Percentiles rank a stretch among this genome's conserved stretches.
Evolutionary conservation across 2,888 invertebrate genomes (phyloP).

Genomic region (Ganaspis brasiliensis): DNA sequence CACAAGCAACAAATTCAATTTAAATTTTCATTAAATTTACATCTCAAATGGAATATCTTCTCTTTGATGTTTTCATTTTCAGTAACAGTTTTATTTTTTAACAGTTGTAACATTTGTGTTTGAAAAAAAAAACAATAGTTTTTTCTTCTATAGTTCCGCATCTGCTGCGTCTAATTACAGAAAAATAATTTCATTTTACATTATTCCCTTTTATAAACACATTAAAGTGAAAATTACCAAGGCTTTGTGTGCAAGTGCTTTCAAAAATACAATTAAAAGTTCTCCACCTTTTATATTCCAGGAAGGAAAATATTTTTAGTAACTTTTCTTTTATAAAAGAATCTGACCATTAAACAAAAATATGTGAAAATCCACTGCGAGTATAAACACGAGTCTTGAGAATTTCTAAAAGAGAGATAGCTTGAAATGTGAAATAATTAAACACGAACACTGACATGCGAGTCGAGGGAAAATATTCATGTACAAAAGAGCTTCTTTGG

Average conservation of each 20-base stretch:
- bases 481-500: constrained; percentile 26
- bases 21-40: constrained; percentile 1
- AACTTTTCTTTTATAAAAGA: background rate
- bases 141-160: too few species aligned
- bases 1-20: background rate
- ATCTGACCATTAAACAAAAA: background rate
- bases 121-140: too few species aligned
- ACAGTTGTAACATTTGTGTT: too few species aligned
- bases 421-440: constrained; percentile 34
- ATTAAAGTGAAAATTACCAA: background rate
- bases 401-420: constrained; percentile 14
- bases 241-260: background rate
- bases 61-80: background rate
- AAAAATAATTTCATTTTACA: background rate
- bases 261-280: background rate
- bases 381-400: background rate
- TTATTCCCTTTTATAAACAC: background rate
- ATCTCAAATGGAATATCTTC: background rate
- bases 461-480: constrained; percentile 23
- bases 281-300: background rate
- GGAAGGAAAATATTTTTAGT: background rate
- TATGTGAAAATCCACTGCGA: background rate
- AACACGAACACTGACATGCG: constrained; percentile 22
- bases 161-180: background rate
- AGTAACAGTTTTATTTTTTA: too few species aligned